Base-by-base conservation (phyloP, 2,797 vertebrate species). In the Pseudochaenichthys georgianus region DNA sequence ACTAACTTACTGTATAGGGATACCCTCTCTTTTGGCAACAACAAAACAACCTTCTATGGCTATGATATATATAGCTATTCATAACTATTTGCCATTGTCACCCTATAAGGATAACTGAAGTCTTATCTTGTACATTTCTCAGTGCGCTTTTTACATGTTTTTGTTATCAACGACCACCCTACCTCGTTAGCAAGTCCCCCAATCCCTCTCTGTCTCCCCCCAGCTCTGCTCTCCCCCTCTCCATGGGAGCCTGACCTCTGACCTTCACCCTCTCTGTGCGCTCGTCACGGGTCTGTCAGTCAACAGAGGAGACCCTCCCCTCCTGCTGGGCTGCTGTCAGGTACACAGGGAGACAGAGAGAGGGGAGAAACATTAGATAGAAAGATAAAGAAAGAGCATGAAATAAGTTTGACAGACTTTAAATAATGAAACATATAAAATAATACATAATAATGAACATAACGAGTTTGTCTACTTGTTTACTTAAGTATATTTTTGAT, bases 241-340 rank as follows among this genome's bases (percentile, higher is more conserved):
- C 87, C 65, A 80, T 52, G 70, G 87, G 90, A 86, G 28, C 55
- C 77, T 86, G 88, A 88, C 91, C 90, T 87, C 62, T 91, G 92
- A 93, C 92, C 91, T 77, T 88, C 81, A 90, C 88, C 91, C 78
- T 60, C 75, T 84, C 77, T 82, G 85, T 85, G 85, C 19, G 9
- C 75, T 79, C 84, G 75, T 86, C 78, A 72, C 78, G 75, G 83
- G 78, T 60, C 85, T 90, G 93, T 94, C 94, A 94, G 80, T 94
- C 92, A 94, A 85, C 88, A 77, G 87, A 88, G 83, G 75, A 86
- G 83, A 77, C 81, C 83, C 80, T 67, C 71, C 21, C 67, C 75
- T 84, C 90, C 92, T 48, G 88, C 90, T 83, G 88, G 11, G 88
- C 69, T 52, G 74, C 77, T 84, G 85, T 85, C 79, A 88, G 82